Conservation (phyloP, 2,888 invertebrate species). For the Leptinotarsa haldemani region DNA sequence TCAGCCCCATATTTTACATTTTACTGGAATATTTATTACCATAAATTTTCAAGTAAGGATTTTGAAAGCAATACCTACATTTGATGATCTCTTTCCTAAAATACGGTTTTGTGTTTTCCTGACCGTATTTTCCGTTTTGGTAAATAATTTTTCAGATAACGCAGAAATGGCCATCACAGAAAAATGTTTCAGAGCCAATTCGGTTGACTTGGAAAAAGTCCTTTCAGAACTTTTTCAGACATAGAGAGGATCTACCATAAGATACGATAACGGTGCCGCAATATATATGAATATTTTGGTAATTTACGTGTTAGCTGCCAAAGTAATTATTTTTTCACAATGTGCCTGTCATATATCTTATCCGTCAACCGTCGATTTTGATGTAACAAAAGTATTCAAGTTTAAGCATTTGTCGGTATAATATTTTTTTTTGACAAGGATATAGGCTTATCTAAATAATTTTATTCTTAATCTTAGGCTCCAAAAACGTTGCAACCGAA, state of each 20-base stretch:
- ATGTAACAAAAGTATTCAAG: not conserved
- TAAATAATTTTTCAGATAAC: constrained; percentile 14
- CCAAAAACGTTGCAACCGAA: constrained; percentile 21
- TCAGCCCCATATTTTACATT: too few relatives aligned
- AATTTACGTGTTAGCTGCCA: too few relatives aligned
- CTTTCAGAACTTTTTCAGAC: constrained; percentile 22
- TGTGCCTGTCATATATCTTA: constrained; percentile 18
- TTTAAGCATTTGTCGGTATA: not conserved
- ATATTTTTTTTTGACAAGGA: not conserved
- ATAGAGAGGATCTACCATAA: constrained; percentile 6
- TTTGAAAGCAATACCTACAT: constrained; percentile 11
- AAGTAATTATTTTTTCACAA: not conserved
- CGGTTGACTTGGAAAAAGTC: constrained; percentile 7
- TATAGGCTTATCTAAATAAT: constrained; percentile 26
- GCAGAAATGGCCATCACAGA: constrained; percentile 12
- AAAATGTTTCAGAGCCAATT: not conserved
- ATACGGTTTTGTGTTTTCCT: constrained; percentile 9
- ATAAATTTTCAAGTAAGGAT: not conserved
- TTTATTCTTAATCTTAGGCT: constrained; percentile 48
- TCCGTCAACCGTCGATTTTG: constrained; percentile 1
- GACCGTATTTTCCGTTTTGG: constrained; percentile 12
- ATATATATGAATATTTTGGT: not conserved
- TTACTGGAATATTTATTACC: constrained; percentile 9
- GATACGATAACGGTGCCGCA: not conserved
- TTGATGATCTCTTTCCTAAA: constrained; percentile 2